Conservation (phyloP, 2,113 vertebrate species). For the Platichthys flesus region DNA sequence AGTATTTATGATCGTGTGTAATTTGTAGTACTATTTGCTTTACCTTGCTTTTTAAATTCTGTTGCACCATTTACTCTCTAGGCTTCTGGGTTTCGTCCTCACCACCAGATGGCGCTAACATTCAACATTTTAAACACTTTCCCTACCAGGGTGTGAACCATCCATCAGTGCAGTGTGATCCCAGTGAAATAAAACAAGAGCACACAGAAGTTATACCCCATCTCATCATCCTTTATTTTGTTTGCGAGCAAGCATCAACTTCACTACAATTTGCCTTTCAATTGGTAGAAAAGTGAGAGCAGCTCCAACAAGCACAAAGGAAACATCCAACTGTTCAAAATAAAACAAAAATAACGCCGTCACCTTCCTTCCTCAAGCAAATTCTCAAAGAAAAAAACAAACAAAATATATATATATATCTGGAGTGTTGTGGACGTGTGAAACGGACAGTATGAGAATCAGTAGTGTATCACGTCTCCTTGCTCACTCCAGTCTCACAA, state of each 20-base stretch:
- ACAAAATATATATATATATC: slow-evolving; percentile 37
- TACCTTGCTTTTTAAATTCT: too few relatives aligned
- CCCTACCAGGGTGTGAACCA: background rate
- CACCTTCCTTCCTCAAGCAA: slow-evolving; percentile 67
- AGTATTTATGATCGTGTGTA: too few relatives aligned
- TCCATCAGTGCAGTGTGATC: background rate
- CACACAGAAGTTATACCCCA: slow-evolving; percentile 66
- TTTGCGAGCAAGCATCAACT: slow-evolving; percentile 85
- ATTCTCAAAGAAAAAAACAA: slow-evolving; percentile 52
- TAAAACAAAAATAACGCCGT: slow-evolving; percentile 59
- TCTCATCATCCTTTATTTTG: slow-evolving; percentile 85
- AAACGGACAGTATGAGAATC: slow-evolving; percentile 72
- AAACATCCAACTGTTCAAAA: slow-evolving; percentile 72
- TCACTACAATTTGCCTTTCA: slow-evolving; percentile 81
- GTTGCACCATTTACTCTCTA: too few relatives aligned
- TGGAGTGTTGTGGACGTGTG: slow-evolving; percentile 66
- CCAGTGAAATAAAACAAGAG: slow-evolving; percentile 15
- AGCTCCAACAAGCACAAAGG: slow-evolving; percentile 83
- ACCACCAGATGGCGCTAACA: slow-evolving; percentile 53
- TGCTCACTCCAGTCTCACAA: slow-evolving; percentile 49
- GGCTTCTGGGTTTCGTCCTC: background rate
- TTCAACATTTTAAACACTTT: background rate
- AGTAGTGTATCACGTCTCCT: slow-evolving; percentile 71
- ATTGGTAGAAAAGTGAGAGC: slow-evolving; percentile 83
- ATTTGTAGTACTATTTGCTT: too few relatives aligned